Percentiles rank a stretch among this genome's conserved stretches.
These are phyloP conservation scores for Stegodyphus mimosarum DNA, from an alignment of 1,140 invertebrate species.

Conservation along the genomic window DNA sequence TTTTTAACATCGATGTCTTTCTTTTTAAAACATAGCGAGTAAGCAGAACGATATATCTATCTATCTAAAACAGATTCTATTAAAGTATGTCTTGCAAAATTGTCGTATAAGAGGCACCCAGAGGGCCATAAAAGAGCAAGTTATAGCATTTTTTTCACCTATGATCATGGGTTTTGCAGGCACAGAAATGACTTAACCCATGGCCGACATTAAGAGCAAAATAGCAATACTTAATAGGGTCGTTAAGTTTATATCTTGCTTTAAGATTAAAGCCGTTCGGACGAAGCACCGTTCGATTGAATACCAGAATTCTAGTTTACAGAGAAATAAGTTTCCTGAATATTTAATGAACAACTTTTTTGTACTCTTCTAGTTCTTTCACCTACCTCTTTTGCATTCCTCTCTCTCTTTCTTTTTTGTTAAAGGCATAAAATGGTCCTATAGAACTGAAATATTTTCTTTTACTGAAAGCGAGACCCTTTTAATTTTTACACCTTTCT, in stretches of 20 bases:
- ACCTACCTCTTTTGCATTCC: neutral
- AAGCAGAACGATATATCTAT: slow-evolving; percentile 6
- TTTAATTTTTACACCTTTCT: too few species aligned
- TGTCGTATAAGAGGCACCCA: neutral
- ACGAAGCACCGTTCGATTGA: neutral
- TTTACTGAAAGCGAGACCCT: neutral
- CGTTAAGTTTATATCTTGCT: neutral
- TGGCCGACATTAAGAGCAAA: neutral
- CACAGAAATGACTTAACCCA: neutral
- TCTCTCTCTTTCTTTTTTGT: neutral
- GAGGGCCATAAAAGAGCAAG: neutral
- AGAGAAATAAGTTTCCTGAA: neutral
- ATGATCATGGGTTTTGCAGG: neutral
- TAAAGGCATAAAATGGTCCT: neutral
- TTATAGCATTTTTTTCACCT: neutral
- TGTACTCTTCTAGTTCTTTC: neutral
- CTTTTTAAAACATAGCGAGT: slow-evolving; percentile 11
- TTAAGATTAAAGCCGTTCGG: neutral
- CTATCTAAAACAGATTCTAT: slow-evolving; percentile 43
- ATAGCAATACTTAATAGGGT: neutral
- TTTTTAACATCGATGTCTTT: neutral
- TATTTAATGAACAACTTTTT: neutral
- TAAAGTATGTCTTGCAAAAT: slow-evolving; percentile 6
- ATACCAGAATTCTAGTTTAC: neutral
- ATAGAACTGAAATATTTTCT: slow-evolving; percentile 1